Evolutionary conservation across 2,888 invertebrate species (phyloP).

Genomic region (Tyria jacobaeae): DNA sequence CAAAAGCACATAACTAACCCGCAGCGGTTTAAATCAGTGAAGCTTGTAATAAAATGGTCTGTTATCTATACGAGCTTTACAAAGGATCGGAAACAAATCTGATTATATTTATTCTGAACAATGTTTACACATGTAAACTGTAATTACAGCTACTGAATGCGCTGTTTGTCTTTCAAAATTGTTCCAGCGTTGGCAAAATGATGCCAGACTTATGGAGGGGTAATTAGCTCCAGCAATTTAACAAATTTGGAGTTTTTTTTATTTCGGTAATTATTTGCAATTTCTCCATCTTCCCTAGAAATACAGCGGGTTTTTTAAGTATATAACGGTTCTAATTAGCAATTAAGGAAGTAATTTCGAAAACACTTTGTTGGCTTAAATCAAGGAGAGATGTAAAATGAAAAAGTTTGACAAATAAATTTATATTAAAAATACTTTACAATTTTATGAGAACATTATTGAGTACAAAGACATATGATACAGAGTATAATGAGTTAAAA

Average conservation of each 20-base stretch:
- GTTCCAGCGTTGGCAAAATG: slow-evolving; percentile 38
- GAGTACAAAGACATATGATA: background rate
- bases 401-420: slow-evolving; percentile 8
- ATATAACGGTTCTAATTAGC: slow-evolving; percentile 35
- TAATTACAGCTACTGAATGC: slow-evolving; percentile 26
- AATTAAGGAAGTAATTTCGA: slow-evolving; percentile 29
- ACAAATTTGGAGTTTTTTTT: slow-evolving; percentile 37
- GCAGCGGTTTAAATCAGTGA: slow-evolving; percentile 21
- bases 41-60: slow-evolving; percentile 29
- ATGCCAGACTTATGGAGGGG: slow-evolving; percentile 20
- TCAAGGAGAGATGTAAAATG: slow-evolving; percentile 7
- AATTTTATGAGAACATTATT: background rate
- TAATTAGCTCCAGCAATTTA: slow-evolving; percentile 49
- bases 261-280: slow-evolving; percentile 39
- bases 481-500: background rate
- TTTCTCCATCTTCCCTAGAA: slow-evolving; percentile 30
- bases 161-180: slow-evolving; percentile 31
- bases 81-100: slow-evolving; percentile 5
- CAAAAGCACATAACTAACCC: slow-evolving; percentile 16
- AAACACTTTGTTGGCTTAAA: slow-evolving; percentile 18
- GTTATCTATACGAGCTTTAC: slow-evolving; percentile 6
- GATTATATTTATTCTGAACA: slow-evolving; percentile 21
- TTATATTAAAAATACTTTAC: background rate
- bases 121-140: slow-evolving; percentile 21
- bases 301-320: slow-evolving; percentile 33